phyloP scores from a whole-genome alignment of 53 echinoderm and acorn worm genomes.

The Crossaster papposus region DNA sequence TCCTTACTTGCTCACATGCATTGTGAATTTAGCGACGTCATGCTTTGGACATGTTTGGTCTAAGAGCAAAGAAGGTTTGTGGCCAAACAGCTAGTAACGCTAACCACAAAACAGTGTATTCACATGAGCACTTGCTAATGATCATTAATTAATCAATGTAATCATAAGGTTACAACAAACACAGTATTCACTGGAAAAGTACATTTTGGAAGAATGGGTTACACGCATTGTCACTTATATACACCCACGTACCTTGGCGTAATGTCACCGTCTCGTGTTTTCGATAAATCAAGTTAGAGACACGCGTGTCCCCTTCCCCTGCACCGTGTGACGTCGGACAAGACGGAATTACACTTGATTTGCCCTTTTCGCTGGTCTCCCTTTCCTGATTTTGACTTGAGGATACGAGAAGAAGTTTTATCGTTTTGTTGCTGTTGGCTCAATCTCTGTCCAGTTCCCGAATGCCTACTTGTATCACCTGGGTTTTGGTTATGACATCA shows the following conservation, averaged over 20 bases:
- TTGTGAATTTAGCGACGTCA: too few relatives aligned
- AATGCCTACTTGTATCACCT: conserved; percentile 21
- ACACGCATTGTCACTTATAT: conserved; percentile 37
- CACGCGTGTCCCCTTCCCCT: background rate
- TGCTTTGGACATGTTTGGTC: too few relatives aligned
- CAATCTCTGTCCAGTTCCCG: background rate
- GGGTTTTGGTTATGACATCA: conserved; percentile 14
- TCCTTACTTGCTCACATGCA: too few relatives aligned
- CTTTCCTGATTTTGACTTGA: background rate
- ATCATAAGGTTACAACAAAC: conserved; percentile 3
- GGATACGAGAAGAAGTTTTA: conserved; percentile 18
- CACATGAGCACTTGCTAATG: background rate
- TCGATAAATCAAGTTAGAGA: background rate
- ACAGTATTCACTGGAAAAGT: conserved; percentile 18
- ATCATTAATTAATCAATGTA: conserved; percentile 14
- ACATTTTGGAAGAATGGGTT: conserved; percentile 38
- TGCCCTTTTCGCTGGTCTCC: background rate
- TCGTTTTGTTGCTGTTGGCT: background rate
- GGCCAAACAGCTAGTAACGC: too few relatives aligned
- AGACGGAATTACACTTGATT: conserved; percentile 7
- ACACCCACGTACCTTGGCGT: conserved; percentile 51
- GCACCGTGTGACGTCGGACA: background rate
- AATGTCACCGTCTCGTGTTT: conserved; percentile 27
- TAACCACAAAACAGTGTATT: too few relatives aligned
- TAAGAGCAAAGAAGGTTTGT: too few relatives aligned